phyloP scores from a whole-genome alignment of 2,797 vertebrate species.

The Psittacula echo region DNA sequence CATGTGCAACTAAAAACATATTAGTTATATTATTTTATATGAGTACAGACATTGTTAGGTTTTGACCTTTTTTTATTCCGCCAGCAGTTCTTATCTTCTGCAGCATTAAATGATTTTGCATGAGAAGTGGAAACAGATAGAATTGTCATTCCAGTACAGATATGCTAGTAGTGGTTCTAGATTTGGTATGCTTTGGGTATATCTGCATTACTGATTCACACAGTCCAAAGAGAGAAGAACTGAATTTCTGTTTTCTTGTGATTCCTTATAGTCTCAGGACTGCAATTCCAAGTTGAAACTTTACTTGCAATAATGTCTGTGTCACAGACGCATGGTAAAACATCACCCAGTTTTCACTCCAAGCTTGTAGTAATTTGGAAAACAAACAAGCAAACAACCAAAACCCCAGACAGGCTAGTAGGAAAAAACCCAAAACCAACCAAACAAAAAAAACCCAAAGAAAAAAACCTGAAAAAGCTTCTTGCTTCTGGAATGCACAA shows the following conservation, averaged over 20 bases:
- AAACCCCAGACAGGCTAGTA: neutral
- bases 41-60: neutral
- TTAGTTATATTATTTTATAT: neutral
- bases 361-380: neutral
- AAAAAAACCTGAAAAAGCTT: neutral
- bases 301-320: neutral
- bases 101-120: neutral
- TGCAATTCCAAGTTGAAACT: neutral
- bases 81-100: neutral
- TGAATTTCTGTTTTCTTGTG: neutral
- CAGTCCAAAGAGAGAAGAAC: neutral
- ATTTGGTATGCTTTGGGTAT: neutral
- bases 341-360: neutral
- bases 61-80: neutral
- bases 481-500: neutral
- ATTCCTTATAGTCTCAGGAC: neutral
- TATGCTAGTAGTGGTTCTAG: neutral
- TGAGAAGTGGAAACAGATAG: neutral
- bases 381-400: neutral
- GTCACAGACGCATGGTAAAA: neutral
- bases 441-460: too few species aligned
- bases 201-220: neutral
- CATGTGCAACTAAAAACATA: neutral
- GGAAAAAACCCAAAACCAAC: neutral
- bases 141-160: neutral